These are phyloP conservation scores for Nemotelus nigrinus DNA, from an alignment of 2,888 invertebrate species.

Conservation along the genomic window DNA sequence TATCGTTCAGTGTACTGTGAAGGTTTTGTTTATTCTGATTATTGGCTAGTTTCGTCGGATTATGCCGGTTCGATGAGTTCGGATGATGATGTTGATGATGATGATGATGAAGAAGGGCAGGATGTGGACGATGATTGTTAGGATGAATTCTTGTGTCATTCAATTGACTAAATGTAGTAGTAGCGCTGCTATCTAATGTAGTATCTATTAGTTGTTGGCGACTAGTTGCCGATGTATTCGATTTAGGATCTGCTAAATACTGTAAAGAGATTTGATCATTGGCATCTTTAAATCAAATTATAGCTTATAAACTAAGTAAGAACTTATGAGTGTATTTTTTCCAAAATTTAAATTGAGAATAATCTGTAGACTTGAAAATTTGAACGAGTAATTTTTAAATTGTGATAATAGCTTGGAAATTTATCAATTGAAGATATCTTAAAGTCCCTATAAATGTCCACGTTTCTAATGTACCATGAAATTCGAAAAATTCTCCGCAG, in stretches of 20 bases:
- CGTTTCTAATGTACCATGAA: too few relatives aligned
- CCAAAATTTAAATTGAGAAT: too few relatives aligned
- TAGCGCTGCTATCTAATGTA: slow-evolving; percentile 49
- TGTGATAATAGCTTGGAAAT: too few relatives aligned
- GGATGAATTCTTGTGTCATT: slow-evolving; percentile 37
- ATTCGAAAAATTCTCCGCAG: too few relatives aligned
- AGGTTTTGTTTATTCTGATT: not conserved
- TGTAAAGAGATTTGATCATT: slow-evolving; percentile 32
- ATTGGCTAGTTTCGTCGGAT: not conserved
- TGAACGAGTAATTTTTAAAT: too few relatives aligned
- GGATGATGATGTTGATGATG: slow-evolving; percentile 17
- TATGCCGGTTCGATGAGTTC: not conserved
- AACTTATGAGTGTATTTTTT: too few relatives aligned
- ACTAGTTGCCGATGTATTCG: slow-evolving; percentile 50
- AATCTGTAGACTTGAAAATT: too few relatives aligned
- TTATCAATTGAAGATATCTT: too few relatives aligned
- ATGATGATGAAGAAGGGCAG: not conserved
- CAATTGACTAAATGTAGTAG: slow-evolving; percentile 28
- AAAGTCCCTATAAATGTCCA: too few relatives aligned
- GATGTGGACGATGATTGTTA: slow-evolving; percentile 24
- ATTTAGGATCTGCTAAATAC: slow-evolving; percentile 48
- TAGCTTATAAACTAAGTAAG: too few relatives aligned
- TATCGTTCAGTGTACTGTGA: slow-evolving; percentile 16
- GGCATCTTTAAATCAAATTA: too few relatives aligned
- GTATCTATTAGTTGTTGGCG: slow-evolving; percentile 51